Evolutionary conservation across 2,797 vertebrate genomes (phyloP), one percentile per base, ranked within the genome.

Genomic region (Lycodopsis pacificus): DNA sequence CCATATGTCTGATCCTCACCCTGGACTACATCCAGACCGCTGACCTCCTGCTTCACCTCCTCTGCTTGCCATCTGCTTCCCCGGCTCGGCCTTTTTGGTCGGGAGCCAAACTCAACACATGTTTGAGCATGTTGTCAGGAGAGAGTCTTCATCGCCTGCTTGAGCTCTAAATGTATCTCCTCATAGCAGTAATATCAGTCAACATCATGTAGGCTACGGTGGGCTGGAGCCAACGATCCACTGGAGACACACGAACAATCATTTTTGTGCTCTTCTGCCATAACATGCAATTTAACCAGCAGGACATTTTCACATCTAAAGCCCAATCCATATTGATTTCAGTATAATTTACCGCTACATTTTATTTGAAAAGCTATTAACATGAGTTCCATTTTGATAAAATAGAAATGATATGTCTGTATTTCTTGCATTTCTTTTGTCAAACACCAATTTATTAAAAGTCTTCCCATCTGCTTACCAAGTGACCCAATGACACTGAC

Each of bases 1-100:
- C 91, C 94, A 94, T 92, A 93, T 95, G 94, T 49, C 85, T 27
- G 71, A 58, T 74, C 82, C 78, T 86, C 86, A 70, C 66, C 20
- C 68, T 74, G 85, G 86, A 80, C 85, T 66, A 66, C 76, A 62
- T 74, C 79, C 80, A 86, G 82, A 87, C 87, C 82, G 46, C 82
- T 80, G 88, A 89, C 90, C 90, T 86, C 84, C 86, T 78, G 65
- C 67, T 20, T 80, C 54, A 54, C 53, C 65, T 27, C 77, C 70
- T 34, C 84, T 89, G 82, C 32, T 80, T 67, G 73, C 93, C 92
- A 93, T 91, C 91, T 93, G 93, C 88, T 91, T 68, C 73, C 73
- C 75, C 17, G 62, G 69, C 65, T 79, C 67, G 77, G 80, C 80
- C 87, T 72, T 65, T 73, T 75, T 86, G 85, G 86, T 86, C 77